Evolutionary conservation across 1,140 invertebrate species (phyloP).

Genomic region (Papilio polytes): DNA sequence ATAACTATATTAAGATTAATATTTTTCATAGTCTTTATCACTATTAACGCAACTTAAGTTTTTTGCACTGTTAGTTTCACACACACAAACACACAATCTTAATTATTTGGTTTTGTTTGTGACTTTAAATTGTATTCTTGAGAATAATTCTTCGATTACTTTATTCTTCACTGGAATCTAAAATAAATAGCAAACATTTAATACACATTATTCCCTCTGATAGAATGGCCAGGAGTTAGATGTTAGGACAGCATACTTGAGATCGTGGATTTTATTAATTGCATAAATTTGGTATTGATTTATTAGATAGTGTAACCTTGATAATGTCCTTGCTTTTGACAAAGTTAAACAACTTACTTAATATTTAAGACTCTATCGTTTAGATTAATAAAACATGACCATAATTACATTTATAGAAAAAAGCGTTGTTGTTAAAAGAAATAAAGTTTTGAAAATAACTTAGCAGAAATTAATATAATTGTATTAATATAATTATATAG

Average conservation of each 20-base stretch:
- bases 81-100: slow-evolving; percentile 20
- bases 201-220: not conserved
- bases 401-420: too few relatives aligned
- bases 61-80: not conserved
- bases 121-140: not conserved
- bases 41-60: not conserved
- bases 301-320: too few relatives aligned
- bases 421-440: too few relatives aligned
- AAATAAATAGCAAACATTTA: slow-evolving; percentile 4
- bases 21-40: slow-evolving; percentile 3
- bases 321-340: too few relatives aligned
- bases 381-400: too few relatives aligned
- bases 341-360: too few relatives aligned
- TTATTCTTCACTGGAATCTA: not conserved
- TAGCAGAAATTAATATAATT: not conserved
- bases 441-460: not conserved
- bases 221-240: not conserved
- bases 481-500: slow-evolving; percentile 48
- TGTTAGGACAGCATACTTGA: not conserved
- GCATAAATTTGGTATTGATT: too few relatives aligned
- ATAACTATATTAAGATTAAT: slow-evolving; percentile 13
- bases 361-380: too few relatives aligned
- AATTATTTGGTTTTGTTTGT: slow-evolving; percentile 33
- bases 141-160: not conserved
- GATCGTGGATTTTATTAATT: too few relatives aligned